Base-by-base conservation (phyloP, 37 sponge, comb jelly and placozoan species). In the Geodia barretti region DNA sequence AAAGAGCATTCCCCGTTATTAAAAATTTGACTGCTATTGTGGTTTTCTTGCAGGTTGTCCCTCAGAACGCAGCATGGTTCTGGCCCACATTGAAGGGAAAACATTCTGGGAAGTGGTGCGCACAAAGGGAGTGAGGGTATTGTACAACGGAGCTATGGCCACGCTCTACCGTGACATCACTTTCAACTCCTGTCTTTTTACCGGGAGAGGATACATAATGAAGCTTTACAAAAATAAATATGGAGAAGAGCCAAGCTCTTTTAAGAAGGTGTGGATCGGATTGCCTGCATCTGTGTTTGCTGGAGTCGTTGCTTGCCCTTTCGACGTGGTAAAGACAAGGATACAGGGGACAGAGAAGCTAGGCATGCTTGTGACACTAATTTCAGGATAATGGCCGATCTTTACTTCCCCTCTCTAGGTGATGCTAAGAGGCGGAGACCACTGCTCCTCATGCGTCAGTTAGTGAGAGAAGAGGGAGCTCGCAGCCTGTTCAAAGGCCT, bases 261-360 rank as follows among this genome's bases (percentile, higher is more conserved):
- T 31, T 2, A 30, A 24, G 60, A 63, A 88, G 28, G 70, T 79
- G 24, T 1, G 58, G 36, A 61, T 86, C 40, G 95, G 95, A 26
- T 25, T 83, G 2, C 41, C 66, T 2, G 88, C 92, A 26, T 91
- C 92, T 26, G n/a, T 26, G 21, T 0, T 94, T 3, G 91, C 91
- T 33, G 67, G 88, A n/a, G 68, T 64, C 7, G 74, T 87, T 4
- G 84, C 91, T 32, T 90, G 91, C 36, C 95, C 95, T 24, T 80
- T 83, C 69, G 95, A 94, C 72, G 95, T 94, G 28, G 71, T 83
- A 64, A 94, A 94, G 86, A 94, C 95, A 17, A 87, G 92, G 70
- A 63, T 87, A 23, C 95, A 94, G 58, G 91, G 91, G 21, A n/a
- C n/a, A n/a, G 67, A 64, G 29, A n/a, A n/a, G n/a, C n/a, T n/a